phyloP scores from a whole-genome alignment of 30 jellyfish, hydroid and myxozoan genomes.

The Sanderia malayensis region DNA sequence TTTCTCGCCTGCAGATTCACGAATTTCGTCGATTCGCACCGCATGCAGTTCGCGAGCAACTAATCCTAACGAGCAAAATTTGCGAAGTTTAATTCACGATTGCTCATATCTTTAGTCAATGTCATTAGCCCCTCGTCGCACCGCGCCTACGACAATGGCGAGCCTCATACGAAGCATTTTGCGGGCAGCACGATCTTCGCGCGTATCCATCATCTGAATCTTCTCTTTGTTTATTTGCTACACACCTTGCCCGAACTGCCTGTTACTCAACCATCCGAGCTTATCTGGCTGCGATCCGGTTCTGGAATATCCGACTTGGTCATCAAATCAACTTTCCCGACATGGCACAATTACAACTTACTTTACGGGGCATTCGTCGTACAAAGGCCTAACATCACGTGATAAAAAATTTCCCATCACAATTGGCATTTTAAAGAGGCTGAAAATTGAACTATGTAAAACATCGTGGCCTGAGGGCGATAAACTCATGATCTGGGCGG shows the following conservation, averaged over 20 bases:
- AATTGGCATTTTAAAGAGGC: neutral
- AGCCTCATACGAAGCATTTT: neutral
- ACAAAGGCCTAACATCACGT: neutral
- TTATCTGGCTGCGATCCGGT: neutral
- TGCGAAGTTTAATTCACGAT: neutral
- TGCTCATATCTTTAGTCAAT: neutral
- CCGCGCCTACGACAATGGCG: neutral
- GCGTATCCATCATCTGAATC: neutral
- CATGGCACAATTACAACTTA: neutral
- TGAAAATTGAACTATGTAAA: neutral
- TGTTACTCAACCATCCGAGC: neutral
- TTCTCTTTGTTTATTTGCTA: neutral
- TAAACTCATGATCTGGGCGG: constrained; percentile 6
- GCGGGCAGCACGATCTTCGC: neutral
- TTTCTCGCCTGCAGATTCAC: neutral
- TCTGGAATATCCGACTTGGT: neutral
- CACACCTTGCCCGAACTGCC: neutral
- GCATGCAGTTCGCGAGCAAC: neutral
- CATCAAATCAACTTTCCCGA: neutral
- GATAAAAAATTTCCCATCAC: constrained; percentile 1
- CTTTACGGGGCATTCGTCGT: neutral
- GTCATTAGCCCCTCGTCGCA: neutral
- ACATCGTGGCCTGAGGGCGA: too few relatives aligned
- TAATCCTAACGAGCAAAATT: neutral
- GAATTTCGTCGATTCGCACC: constrained; percentile 2